Evolutionary conservation across 1,140 invertebrate genomes (phyloP).

Genomic region (Aphis gossypii): DNA sequence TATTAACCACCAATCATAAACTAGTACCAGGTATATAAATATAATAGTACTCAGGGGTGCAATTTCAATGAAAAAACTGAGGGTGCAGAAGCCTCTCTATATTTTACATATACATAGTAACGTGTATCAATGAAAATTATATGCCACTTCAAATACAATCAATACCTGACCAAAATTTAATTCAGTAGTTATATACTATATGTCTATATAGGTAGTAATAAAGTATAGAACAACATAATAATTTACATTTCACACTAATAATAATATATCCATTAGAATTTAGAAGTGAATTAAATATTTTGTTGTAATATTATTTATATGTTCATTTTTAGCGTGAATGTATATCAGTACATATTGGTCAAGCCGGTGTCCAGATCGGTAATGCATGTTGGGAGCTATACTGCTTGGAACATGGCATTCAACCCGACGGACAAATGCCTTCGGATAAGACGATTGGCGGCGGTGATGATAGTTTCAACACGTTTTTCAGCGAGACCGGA

Average conservation of each 20-base stretch:
- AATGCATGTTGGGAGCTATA: conserved; percentile 84
- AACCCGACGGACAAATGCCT: conserved; percentile 85
- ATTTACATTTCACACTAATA: background rate
- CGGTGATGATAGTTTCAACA: conserved; percentile 79
- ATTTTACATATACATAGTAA: no score
- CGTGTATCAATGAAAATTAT: no score
- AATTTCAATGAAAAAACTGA: no score
- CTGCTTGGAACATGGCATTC: conserved; percentile 85
- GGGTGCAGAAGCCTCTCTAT: no score
- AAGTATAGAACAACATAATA: no score
- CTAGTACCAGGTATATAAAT: no score
- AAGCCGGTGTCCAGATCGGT: conserved; percentile 80
- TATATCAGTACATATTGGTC: conserved; percentile 83
- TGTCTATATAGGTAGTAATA: no score
- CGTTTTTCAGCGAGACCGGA: conserved; percentile 66
- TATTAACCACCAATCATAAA: no score
- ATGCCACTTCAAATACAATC: no score
- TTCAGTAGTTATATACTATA: no score
- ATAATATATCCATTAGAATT: background rate
- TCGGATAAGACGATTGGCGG: conserved; percentile 75
- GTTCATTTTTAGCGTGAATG: conserved; percentile 70
- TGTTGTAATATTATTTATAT: background rate
- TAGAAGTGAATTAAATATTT: background rate
- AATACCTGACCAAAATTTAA: no score
- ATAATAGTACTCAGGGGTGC: no score